phyloP scores from a whole-genome alignment of 1,140 invertebrate species.

The Eubasilissa regina region DNA sequence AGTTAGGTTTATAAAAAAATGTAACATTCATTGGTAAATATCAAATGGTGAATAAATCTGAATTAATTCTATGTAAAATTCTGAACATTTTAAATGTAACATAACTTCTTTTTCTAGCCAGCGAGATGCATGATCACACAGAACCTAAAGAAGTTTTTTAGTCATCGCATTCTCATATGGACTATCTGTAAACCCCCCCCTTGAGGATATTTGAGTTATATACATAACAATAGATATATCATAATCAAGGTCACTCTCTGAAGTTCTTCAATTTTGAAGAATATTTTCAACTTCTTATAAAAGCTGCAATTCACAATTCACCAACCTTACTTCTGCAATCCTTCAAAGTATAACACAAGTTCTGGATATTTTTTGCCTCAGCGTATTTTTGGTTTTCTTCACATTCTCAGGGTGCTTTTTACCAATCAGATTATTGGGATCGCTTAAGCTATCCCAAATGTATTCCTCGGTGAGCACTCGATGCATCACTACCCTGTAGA shows the following conservation, averaged over 20 bases:
- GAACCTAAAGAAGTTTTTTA: not conserved
- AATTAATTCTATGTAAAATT: conserved; percentile 2
- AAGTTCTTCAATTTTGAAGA: conserved; percentile 18
- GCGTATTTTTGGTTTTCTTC: conserved; percentile 46
- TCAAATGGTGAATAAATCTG: not conserved
- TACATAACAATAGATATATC: too few species aligned
- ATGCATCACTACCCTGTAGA: conserved; percentile 69
- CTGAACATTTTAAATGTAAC: not conserved
- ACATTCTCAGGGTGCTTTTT: conserved; percentile 38
- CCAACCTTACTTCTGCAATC: not conserved
- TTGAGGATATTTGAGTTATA: too few species aligned
- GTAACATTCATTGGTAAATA: conserved; percentile 4
- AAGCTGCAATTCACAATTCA: conserved; percentile 26
- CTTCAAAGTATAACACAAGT: conserved; percentile 55
- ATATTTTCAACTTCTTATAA: not conserved
- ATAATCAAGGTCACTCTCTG: not conserved
- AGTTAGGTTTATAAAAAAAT: not conserved
- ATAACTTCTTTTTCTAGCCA: not conserved
- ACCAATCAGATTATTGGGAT: conserved; percentile 54
- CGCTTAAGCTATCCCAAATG: conserved; percentile 59
- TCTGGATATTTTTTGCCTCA: conserved; percentile 57
- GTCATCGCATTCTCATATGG: too few species aligned
- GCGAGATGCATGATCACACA: not conserved
- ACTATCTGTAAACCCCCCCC: too few species aligned
- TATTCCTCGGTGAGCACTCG: conserved; percentile 63